Evolutionary conservation across 2,888 invertebrate genomes (phyloP), one percentile per base, ranked within the genome.

Genomic region (Cataglyphis livida): DNA sequence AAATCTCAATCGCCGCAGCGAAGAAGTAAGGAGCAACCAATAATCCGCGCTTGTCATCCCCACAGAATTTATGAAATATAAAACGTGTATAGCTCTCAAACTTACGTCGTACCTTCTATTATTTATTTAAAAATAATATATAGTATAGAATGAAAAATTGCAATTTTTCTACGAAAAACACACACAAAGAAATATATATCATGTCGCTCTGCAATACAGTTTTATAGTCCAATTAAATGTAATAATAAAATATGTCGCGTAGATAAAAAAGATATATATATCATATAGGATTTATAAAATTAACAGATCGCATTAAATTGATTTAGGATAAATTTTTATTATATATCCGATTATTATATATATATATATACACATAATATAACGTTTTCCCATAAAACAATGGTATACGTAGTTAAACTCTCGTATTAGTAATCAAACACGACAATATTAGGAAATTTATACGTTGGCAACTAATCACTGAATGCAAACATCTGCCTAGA

Each of bases 1-100:
- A 78, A 78, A 78, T 78, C 57, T 78, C 76, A 78, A 70, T 78
- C 76, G 76, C 51, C 76, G 68, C 38, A 64, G 9, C 21, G 18
- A 15, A 51, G 57, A 71, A 44, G 57, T 71, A 78, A 78, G 78
- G 41, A 59, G 44, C 71, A 32, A 44, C 41, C 78, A 15, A 78
- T 78, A 71, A 78, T 71, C 78, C 71, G 57, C 28, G 76, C 59
- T 70, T 59, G 78, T 78, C 78, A 59, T 71, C 71, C 7, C 32
- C 57, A 59, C 41, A 78, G 41, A 32, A 78, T 78, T 71, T 78
- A 70, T 71, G 78, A 78, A 59, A 78, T 78, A 78, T 59, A 32
- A 59, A 71, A 41, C 25, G n/a, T 25, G 38, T 9, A 15, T 35
- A 38, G 41, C 1, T 71, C 71, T 78, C 32, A 78, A 71, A 71